These are phyloP conservation scores for Spodoptera exigua DNA, from an alignment of 2,888 invertebrate species.

Conservation along the genomic window DNA sequence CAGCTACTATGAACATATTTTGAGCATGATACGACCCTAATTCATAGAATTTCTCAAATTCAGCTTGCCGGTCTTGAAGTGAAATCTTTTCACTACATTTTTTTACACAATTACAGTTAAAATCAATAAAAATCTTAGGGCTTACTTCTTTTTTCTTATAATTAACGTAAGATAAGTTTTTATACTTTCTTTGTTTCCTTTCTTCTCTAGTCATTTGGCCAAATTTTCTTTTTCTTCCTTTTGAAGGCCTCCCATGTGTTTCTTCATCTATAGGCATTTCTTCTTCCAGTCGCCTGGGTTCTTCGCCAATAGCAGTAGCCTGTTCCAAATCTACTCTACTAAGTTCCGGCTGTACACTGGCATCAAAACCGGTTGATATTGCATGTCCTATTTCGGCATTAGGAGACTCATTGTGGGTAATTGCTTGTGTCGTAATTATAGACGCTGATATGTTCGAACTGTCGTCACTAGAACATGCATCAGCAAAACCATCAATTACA, in stretches of 20 bases:
- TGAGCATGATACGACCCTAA: conserved; percentile 26
- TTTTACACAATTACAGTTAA: conserved; percentile 17
- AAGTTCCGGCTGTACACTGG: conserved; percentile 1
- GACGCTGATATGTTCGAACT: conserved; percentile 18
- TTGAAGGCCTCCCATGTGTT: conserved; percentile 20
- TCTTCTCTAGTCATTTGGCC: conserved; percentile 22
- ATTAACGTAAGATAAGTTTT: conserved; percentile 25
- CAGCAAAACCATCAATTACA: conserved; percentile 11
- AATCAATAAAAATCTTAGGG: conserved; percentile 22
- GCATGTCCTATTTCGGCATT: conserved; percentile 1
- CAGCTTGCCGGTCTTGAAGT: not conserved
- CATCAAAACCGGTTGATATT: conserved; percentile 10
- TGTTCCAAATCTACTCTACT: conserved; percentile 5
- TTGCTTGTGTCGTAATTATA: conserved; percentile 16
- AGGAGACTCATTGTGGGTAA: conserved; percentile 7
- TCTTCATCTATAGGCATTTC: conserved; percentile 16
- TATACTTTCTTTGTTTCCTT: conserved; percentile 30
- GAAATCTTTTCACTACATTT: conserved; percentile 24
- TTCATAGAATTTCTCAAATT: conserved; percentile 27
- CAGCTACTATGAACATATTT: conserved; percentile 13
- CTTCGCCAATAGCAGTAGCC: conserved; percentile 4
- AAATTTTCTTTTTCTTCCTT: conserved; percentile 31
- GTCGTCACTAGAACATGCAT: conserved; percentile 13
- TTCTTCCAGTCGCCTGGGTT: conserved; percentile 3
- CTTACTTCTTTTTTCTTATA: conserved; percentile 10